Percentiles rank a stretch among this genome's conserved stretches.
phyloP scores from a whole-genome alignment of 2,113 vertebrate species.

The Sialia sialis region DNA sequence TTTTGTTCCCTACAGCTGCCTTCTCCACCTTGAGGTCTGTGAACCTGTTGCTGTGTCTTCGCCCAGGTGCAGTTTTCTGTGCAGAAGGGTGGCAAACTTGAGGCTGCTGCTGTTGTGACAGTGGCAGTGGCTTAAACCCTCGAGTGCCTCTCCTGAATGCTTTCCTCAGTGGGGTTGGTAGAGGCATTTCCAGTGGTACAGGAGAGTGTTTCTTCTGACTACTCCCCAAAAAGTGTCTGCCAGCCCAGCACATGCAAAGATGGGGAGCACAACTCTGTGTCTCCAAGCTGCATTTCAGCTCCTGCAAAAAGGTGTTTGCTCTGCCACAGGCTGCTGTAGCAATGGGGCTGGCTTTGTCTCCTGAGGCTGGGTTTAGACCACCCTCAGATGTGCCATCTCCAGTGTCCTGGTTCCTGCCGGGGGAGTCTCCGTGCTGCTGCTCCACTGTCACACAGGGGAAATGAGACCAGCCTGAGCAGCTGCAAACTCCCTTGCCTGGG shows the following conservation, averaged over 20 bases:
- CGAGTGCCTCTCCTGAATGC: not conserved
- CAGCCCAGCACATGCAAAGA: not conserved
- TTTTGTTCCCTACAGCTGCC: not conserved
- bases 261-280: not conserved
- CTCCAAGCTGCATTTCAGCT: not conserved
- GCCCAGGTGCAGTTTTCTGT: not conserved
- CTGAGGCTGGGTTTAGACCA: not conserved
- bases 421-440: not conserved
- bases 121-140: not conserved
- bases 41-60: not conserved
- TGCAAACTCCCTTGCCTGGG: not conserved
- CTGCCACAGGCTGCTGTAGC: not conserved
- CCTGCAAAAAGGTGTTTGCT: not conserved
- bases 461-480: not conserved
- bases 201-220: not conserved
- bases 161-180: slow-evolving; percentile 15
- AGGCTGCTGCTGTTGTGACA: not conserved
- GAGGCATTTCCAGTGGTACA: not conserved
- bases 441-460: not conserved
- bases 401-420: not conserved
- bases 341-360: not conserved
- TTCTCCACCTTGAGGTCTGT: not conserved
- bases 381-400: not conserved
- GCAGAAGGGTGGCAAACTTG: not conserved
- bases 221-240: not conserved